Conservation (phyloP, 1,140 invertebrate species). For the Drosophila miranda region DNA sequence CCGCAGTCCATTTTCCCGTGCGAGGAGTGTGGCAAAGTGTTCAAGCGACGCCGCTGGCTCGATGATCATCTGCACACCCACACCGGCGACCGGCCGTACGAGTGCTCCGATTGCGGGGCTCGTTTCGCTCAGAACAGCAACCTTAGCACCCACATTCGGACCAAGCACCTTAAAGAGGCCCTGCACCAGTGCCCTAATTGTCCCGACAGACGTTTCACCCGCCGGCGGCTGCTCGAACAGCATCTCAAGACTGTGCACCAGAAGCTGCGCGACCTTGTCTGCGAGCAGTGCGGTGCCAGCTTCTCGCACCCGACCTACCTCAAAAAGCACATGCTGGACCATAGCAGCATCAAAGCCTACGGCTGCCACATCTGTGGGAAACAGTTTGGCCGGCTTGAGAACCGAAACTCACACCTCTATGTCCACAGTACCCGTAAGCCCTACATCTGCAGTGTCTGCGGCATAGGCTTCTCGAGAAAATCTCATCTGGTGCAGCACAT, state of each 20-base stretch:
- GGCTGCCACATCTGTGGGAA: slow-evolving; percentile 94
- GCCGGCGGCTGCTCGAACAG: slow-evolving; percentile 89
- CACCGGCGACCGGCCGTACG: slow-evolving; percentile 87
- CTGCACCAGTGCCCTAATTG: slow-evolving; percentile 88
- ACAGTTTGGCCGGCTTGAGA: slow-evolving; percentile 91
- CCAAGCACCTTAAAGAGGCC: slow-evolving; percentile 91
- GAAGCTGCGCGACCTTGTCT: slow-evolving; percentile 90
- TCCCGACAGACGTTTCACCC: slow-evolving; percentile 88
- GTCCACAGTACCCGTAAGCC: slow-evolving; percentile 93
- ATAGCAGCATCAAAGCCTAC: slow-evolving; percentile 91
- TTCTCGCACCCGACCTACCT: slow-evolving; percentile 93
- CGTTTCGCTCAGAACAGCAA: slow-evolving; percentile 91
- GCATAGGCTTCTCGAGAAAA: slow-evolving; percentile 92
- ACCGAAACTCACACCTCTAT: slow-evolving; percentile 92
- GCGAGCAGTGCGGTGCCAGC: slow-evolving; percentile 87
- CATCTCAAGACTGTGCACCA: slow-evolving; percentile 92
- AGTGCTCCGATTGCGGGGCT: slow-evolving; percentile 90
- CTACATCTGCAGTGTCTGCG: slow-evolving; percentile 91
- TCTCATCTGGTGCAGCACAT: slow-evolving; percentile 91
- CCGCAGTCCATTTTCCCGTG: slow-evolving; percentile 84
- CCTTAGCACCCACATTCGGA: slow-evolving; percentile 90
- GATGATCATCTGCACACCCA: slow-evolving; percentile 91
- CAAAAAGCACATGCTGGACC: slow-evolving; percentile 91
- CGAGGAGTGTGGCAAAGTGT: slow-evolving; percentile 88
- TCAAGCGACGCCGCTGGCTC: slow-evolving; percentile 89